A percentile compares a stretch with the other conserved stretches of the same genome.
Conservation (phyloP, 1,140 invertebrate species). For the Aethina tumida region DNA sequence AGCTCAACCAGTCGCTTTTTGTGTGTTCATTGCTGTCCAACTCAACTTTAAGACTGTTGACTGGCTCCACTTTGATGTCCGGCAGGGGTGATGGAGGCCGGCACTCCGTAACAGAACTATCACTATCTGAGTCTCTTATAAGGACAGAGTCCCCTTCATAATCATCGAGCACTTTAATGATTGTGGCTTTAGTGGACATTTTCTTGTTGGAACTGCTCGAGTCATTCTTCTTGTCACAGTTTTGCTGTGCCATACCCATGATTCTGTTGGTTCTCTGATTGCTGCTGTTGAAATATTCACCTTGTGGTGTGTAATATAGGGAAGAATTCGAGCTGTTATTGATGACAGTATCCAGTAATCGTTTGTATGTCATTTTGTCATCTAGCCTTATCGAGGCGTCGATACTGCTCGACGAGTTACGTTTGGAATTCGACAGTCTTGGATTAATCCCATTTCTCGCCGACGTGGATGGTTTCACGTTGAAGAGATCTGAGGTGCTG, state of each 20-base stretch:
- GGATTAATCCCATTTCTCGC: conserved; percentile 7
- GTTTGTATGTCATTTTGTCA: conserved; percentile 30
- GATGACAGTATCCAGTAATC: conserved; percentile 19
- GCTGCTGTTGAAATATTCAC: conserved; percentile 16
- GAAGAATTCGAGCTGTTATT: conserved; percentile 17
- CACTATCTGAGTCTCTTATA: conserved; percentile 33
- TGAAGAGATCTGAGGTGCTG: no score
- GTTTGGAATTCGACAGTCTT: not conserved
- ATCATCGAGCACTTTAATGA: conserved; percentile 29
- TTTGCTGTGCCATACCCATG: conserved; percentile 11
- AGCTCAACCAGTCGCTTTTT: conserved; percentile 24
- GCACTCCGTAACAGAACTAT: conserved; percentile 25
- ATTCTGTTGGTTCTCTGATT: conserved; percentile 9
- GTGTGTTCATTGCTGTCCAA: conserved; percentile 23
- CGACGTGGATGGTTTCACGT: conserved; percentile 15
- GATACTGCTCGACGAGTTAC: conserved; percentile 7
- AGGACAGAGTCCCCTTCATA: conserved; percentile 25
- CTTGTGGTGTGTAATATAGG: conserved; percentile 24
- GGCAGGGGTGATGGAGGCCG: conserved; percentile 30
- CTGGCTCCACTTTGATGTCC: conserved; percentile 28
- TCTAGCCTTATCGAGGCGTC: conserved; percentile 28
- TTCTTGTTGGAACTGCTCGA: conserved; percentile 13
- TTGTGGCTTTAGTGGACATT: conserved; percentile 25
- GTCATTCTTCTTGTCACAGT: conserved; percentile 10
- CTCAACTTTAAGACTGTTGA: conserved; percentile 30